Conservation (phyloP, 2,888 invertebrate species). For the Drosophila silvestris region DNA sequence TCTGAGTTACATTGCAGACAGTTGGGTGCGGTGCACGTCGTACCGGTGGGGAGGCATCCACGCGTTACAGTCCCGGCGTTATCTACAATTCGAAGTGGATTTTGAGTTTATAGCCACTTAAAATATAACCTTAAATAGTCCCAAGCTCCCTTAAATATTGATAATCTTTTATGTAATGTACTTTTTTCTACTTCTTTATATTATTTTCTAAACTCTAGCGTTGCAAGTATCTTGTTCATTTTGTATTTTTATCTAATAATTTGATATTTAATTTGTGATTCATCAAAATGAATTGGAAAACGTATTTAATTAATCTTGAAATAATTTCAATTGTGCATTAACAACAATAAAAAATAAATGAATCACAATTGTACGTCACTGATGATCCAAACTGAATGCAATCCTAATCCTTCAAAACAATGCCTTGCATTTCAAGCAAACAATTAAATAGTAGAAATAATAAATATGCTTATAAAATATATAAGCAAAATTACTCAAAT, state of each 20-base stretch:
- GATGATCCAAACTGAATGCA: background rate
- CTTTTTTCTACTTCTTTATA: background rate
- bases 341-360: background rate
- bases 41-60: conserved; percentile 49
- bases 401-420: background rate
- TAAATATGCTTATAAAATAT: background rate
- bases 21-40: conserved; percentile 15
- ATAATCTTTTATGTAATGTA: background rate
- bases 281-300: background rate
- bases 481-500: background rate
- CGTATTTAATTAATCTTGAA: background rate
- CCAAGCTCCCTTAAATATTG: background rate
- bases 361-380: background rate
- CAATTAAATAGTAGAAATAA: background rate
- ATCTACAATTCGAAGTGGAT: conserved; percentile 14
- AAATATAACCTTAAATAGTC: background rate
- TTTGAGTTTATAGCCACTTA: background rate
- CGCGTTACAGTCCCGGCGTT: conserved; percentile 47
- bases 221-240: background rate
- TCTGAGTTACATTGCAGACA: conserved; percentile 35
- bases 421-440: background rate
- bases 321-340: background rate
- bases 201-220: background rate
- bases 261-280: background rate
- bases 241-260: too few species aligned